Conservation (phyloP, 2,797 vertebrate species). For the Microchirus variegatus region DNA sequence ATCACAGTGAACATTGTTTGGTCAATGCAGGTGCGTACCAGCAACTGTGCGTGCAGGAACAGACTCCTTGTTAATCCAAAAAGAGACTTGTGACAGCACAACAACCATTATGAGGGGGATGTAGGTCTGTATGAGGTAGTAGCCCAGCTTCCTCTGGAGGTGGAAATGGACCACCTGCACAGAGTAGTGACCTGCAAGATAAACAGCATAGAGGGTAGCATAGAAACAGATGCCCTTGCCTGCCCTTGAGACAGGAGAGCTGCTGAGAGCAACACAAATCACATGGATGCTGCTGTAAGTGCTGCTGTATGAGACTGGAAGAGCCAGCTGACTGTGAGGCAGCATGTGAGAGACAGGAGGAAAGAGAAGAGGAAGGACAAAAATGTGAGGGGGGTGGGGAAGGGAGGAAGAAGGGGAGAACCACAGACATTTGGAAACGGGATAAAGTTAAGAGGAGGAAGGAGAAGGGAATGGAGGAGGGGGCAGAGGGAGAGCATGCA, state of each 20-base stretch:
- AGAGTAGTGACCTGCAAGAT: slow-evolving; percentile 85
- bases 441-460: slow-evolving; percentile 33
- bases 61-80: slow-evolving; percentile 89
- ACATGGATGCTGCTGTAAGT: slow-evolving; percentile 14
- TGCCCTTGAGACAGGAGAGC: slow-evolving; percentile 63
- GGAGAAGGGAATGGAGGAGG: slow-evolving; percentile 46
- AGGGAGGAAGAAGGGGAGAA: slow-evolving; percentile 35
- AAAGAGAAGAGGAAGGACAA: slow-evolving; percentile 10
- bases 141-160: slow-evolving; percentile 86
- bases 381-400: slow-evolving; percentile 11
- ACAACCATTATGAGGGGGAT: slow-evolving; percentile 86
- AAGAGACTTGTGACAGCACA: slow-evolving; percentile 84
- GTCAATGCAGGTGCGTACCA: slow-evolving; percentile 62
- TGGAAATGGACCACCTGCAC: slow-evolving; percentile 83
- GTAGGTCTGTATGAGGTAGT: slow-evolving; percentile 85
- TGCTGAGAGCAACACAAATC: slow-evolving; percentile 35
- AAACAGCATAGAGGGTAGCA: slow-evolving; percentile 50
- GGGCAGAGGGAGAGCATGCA: slow-evolving; percentile 43
- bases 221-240: slow-evolving; percentile 49
- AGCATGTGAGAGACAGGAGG: slow-evolving; percentile 19
- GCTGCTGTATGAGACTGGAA: slow-evolving; percentile 18
- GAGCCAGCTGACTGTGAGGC: slow-evolving; percentile 29
- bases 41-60: slow-evolving; percentile 84
- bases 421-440: slow-evolving; percentile 43
- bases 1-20: neutral